phyloP scores from a whole-genome alignment of 1,140 invertebrate species.

The Drosophila sulfurigaster region DNA sequence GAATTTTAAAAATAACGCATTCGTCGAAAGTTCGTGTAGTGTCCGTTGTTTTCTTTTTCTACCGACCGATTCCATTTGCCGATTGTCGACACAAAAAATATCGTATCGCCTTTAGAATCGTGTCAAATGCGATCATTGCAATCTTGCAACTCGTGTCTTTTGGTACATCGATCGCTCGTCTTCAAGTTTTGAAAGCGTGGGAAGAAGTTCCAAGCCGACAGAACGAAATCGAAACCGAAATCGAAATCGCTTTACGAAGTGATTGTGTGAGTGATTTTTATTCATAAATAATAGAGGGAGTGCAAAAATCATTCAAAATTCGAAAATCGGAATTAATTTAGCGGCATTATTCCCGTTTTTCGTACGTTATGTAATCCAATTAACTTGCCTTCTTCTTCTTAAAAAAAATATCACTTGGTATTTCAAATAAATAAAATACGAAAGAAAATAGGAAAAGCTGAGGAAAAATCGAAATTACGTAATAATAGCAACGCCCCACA shows the following conservation, averaged over 20 bases:
- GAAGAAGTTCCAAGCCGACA: constrained; percentile 19
- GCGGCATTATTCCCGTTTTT: constrained; percentile 5
- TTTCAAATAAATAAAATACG: constrained; percentile 9
- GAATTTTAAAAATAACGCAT: constrained; percentile 83
- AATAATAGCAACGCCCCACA: constrained; percentile 77
- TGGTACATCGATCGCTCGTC: constrained; percentile 53
- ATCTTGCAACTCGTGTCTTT: constrained; percentile 84
- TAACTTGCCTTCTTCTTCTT: constrained; percentile 15
- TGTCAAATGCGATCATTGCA: constrained; percentile 77
- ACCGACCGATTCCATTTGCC: constrained; percentile 24
- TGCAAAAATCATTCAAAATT: neutral
- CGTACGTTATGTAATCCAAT: constrained; percentile 46
- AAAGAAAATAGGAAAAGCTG: constrained; percentile 1
- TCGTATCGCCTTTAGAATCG: constrained; percentile 43
- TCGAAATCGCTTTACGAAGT: constrained; percentile 12
- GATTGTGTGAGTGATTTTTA: constrained; percentile 43
- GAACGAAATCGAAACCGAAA: constrained; percentile 17
- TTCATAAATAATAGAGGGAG: neutral
- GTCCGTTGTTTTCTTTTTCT: constrained; percentile 57
- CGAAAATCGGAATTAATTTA: neutral
- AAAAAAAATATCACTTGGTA: constrained; percentile 16
- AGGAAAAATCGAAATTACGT: constrained; percentile 70
- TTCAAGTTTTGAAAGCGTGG: constrained; percentile 36
- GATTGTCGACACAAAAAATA: constrained; percentile 57
- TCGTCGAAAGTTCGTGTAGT: constrained; percentile 72